A percentile compares a stretch with the other conserved stretches of the same genome.
Evolutionary conservation across 2,797 vertebrate genomes (phyloP).

Genomic region (Sebastes oblongus): DNA sequence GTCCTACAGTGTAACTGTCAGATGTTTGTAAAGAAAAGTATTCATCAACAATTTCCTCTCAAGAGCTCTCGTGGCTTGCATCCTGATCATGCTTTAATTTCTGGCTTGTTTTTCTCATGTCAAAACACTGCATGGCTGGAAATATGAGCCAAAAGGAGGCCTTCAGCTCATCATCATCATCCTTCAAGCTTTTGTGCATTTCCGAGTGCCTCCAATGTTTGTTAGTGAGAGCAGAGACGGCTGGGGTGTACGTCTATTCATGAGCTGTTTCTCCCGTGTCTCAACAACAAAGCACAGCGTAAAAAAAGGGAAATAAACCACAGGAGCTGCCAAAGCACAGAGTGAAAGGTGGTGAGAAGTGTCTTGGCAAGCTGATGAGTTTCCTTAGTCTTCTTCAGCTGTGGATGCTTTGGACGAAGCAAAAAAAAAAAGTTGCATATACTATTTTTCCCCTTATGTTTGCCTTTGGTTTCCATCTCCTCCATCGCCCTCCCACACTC

Average conservation of each 20-base stretch:
- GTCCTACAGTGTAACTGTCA: slow-evolving; percentile 20
- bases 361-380: slow-evolving; percentile 58
- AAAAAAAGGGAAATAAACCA: slow-evolving; percentile 56
- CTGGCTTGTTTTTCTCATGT: slow-evolving; percentile 56
- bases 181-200: slow-evolving; percentile 71
- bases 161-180: slow-evolving; percentile 64
- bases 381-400: slow-evolving; percentile 44
- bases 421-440: slow-evolving; percentile 13
- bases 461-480: slow-evolving; percentile 33
- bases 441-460: slow-evolving; percentile 47
- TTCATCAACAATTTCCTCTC: slow-evolving; percentile 49
- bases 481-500: slow-evolving; percentile 55
- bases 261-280: slow-evolving; percentile 59
- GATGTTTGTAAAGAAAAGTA: slow-evolving; percentile 34
- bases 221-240: slow-evolving; percentile 57
- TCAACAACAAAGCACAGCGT: slow-evolving; percentile 65
- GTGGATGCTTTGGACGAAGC: slow-evolving; percentile 25
- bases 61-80: slow-evolving; percentile 34
- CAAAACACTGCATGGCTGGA: slow-evolving; percentile 57
- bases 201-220: slow-evolving; percentile 56
- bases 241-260: slow-evolving; percentile 64
- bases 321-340: slow-evolving; percentile 62
- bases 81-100: slow-evolving; percentile 66
- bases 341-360: slow-evolving; percentile 57
- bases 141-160: slow-evolving; percentile 53